phyloP scores from a whole-genome alignment of 2,888 invertebrate species.

The Thecophora atra region DNA sequence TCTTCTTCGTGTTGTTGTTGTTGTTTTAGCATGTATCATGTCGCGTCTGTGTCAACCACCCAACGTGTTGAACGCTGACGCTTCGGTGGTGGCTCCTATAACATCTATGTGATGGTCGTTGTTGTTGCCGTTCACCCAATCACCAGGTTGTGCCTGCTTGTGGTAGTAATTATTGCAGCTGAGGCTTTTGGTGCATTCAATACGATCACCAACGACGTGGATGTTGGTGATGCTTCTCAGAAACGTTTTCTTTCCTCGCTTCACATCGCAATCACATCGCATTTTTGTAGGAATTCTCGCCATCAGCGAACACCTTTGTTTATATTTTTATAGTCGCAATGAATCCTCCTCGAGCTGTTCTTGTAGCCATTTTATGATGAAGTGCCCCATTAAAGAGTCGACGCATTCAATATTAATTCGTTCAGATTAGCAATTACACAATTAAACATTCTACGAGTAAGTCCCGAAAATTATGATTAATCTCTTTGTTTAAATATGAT shows the following conservation, averaged over 20 bases:
- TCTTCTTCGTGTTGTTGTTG: background rate
- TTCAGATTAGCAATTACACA: too few species aligned
- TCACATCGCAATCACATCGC: background rate
- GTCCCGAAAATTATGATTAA: too few species aligned
- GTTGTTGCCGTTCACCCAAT: background rate
- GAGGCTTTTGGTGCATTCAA: background rate
- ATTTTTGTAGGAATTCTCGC: background rate
- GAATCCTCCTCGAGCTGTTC: constrained; percentile 17
- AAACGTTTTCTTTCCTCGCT: background rate
- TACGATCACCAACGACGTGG: background rate
- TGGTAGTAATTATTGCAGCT: constrained; percentile 23
- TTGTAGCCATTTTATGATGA: constrained; percentile 26
- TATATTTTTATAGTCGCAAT: background rate
- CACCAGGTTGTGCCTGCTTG: background rate
- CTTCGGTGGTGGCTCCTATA: too few species aligned
- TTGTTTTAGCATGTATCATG: background rate
- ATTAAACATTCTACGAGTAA: too few species aligned
- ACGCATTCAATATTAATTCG: background rate
- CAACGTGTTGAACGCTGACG: constrained; percentile 34
- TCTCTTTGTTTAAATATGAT: too few species aligned
- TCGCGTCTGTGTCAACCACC: constrained; percentile 39
- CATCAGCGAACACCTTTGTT: constrained; percentile 7
- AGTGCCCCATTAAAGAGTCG: constrained; percentile 13
- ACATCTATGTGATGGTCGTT: background rate
- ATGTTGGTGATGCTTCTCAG: constrained; percentile 13